Evolutionary conservation across 2,797 vertebrate species (phyloP).

Genomic region (Myotis pilosus): DNA sequence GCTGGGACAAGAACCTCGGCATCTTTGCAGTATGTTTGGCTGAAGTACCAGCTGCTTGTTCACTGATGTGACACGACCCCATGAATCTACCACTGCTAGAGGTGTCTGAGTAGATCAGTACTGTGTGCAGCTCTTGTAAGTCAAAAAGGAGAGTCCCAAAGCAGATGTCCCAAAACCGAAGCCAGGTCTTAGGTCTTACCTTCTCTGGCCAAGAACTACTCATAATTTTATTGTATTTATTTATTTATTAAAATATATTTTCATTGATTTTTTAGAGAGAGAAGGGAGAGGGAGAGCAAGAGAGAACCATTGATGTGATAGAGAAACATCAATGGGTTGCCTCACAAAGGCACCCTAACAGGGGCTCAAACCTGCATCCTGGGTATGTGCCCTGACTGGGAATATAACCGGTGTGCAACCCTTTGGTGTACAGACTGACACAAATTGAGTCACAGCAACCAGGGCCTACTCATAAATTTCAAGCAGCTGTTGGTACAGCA

Average conservation of each 20-base stretch:
- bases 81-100: rapidly evolving
- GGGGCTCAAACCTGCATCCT: too few species aligned
- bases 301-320: too few species aligned
- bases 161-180: neutral
- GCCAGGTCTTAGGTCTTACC: rapidly evolving
- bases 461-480: neutral
- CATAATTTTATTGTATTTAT: neutral
- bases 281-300: too few species aligned
- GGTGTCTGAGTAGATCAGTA: neutral
- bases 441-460: too few species aligned
- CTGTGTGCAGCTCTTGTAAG: neutral
- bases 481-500: rapidly evolving
- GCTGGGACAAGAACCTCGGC: too few species aligned
- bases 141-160: neutral
- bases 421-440: too few species aligned
- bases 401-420: too few species aligned
- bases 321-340: too few species aligned
- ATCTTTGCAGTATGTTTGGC: neutral
- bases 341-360: too few species aligned
- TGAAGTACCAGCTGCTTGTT: neutral
- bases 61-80: rapidly evolving
- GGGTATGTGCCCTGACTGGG: too few species aligned
- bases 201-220: neutral
- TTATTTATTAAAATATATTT: too few species aligned
- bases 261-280: too few species aligned